Base-by-base conservation (phyloP, 1,140 invertebrate genomes). In the Tetranychus urticae region DNA sequence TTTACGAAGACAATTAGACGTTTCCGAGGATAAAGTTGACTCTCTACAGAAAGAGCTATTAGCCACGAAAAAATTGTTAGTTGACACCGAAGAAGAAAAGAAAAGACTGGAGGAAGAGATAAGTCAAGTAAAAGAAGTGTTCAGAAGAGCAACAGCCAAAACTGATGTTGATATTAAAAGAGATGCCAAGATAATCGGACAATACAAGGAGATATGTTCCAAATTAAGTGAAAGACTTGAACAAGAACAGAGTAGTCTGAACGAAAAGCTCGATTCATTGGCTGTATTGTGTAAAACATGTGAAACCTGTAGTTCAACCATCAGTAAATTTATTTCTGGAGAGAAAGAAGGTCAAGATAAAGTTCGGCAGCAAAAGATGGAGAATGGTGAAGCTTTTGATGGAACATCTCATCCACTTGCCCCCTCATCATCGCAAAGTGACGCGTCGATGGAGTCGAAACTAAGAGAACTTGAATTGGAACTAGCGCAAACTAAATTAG, bases 401-500 rank as follows among this genome's bases (percentile, higher is more conserved):
- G 57, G 65, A 67, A 4, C 66, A 68, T 39, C 58, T 65, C 14
- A 69, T 64, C 50, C 47, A 64, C 23, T 65, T 64, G 68, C 56
- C 66, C 39, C 10, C 4, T 42, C 39, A 10, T 42, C 39, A 42
- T 4, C 39, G 10, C 39, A 42, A 42, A 42, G 39, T 10, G 39
- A 42, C 5, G 5, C 39, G 5, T 70, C 56, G 62, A 65, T 64
- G 14, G 45, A 61, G n/a, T 55, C 66, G 54, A 78, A 85, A 65
- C 81, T 96, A 59, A 78, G 86, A 12, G 89, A 94, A 71, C 74
- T 97, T 34, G 93, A 98, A 71, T 74, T 97, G 56, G 92, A 97
- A 70, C 73, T 98, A 61, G 93, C 92, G 3, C 86, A 92, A 70
- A 91, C 92, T 0, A 98, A 98, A 71, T 76, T 98, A 64, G 90